Evolutionary conservation across 2,113 vertebrate genomes (phyloP).

Genomic region (Leucopternis melanops): DNA sequence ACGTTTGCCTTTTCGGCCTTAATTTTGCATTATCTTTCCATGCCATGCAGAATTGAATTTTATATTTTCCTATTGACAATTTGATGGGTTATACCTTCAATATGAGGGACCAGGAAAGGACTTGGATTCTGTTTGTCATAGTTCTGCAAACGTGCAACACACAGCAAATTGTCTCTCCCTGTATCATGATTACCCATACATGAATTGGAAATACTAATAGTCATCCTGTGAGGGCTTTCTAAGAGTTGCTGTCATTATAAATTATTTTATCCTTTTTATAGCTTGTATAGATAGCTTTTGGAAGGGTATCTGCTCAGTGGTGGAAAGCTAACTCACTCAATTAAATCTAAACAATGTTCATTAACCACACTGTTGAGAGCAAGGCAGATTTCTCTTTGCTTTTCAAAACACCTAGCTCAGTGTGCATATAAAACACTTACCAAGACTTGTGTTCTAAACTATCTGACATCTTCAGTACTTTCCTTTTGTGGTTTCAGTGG

Average conservation of each 20-base stretch:
- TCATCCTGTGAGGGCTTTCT: not conserved
- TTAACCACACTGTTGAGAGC: not conserved
- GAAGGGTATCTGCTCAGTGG: not conserved
- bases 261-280: not conserved
- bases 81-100: not conserved
- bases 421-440: not conserved
- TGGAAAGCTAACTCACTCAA: not conserved
- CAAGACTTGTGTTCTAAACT: not conserved
- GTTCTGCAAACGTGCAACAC: not conserved
- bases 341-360: not conserved
- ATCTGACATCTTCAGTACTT: not conserved
- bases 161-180: not conserved
- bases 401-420: not conserved
- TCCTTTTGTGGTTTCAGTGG: not conserved
- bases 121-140: not conserved
- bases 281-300: not conserved
- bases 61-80: fast-evolving
- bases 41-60: not conserved
- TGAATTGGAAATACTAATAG: not conserved
- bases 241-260: not conserved
- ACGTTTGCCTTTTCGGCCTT: no score
- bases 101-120: not conserved
- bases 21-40: not conserved
- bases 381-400: not conserved
- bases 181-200: not conserved